Conservation (phyloP, 2,797 vertebrate species). For the Hybognathus amarus region DNA sequence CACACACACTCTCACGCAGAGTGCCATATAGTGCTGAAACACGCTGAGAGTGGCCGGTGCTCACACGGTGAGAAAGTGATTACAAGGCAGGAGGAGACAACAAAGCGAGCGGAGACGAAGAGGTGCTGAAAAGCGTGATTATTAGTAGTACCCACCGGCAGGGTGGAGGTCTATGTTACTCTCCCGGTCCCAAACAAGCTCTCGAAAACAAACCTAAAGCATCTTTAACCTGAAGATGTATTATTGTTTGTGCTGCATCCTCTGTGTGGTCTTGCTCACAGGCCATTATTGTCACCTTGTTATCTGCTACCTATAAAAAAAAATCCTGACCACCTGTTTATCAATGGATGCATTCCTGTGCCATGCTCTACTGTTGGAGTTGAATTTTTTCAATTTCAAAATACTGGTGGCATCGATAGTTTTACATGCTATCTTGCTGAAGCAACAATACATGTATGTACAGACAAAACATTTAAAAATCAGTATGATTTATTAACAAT, state of each 20-base stretch:
- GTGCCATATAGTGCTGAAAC: conserved; percentile 39
- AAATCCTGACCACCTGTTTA: not conserved
- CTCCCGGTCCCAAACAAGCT: not conserved
- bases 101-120: conserved; percentile 22
- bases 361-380: not conserved
- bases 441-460: not conserved
- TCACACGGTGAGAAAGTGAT: conserved; percentile 58
- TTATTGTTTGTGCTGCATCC: not conserved
- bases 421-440: not conserved
- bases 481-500: not conserved
- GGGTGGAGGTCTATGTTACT: conserved; percentile 21
- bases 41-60: conserved; percentile 52
- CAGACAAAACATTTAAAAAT: not conserved
- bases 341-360: not conserved
- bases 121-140: conserved; percentile 39
- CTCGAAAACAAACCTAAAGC: conserved; percentile 23
- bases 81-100: conserved; percentile 53
- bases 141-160: conserved; percentile 18
- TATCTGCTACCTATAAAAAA: conserved; percentile 29
- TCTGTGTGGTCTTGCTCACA: not conserved
- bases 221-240: not conserved
- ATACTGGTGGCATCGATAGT: not conserved
- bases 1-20: conserved; percentile 41
- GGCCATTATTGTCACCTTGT: conserved; percentile 8
- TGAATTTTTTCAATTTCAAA: not conserved